These are phyloP conservation scores for Chunga burmeisteri DNA, from an alignment of 2,113 vertebrate species.

Conservation along the genomic window DNA sequence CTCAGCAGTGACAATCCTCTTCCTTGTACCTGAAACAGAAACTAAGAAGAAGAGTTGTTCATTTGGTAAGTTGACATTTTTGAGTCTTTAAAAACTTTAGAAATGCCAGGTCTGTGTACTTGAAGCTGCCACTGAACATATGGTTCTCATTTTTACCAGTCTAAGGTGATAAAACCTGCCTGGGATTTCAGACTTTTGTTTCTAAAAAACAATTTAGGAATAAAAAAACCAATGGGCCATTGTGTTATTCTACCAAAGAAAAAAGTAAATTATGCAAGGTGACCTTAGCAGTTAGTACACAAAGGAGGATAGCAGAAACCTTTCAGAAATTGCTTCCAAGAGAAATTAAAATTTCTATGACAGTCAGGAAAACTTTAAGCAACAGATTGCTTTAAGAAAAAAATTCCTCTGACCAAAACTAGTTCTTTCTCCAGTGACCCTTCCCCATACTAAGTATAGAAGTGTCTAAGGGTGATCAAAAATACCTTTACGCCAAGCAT, in stretches of 20 bases:
- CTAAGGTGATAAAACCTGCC: neutral
- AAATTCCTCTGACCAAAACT: neutral
- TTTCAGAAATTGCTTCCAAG: neutral
- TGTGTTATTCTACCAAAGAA: neutral
- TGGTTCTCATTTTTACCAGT: constrained; percentile 1
- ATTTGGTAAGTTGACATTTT: neutral
- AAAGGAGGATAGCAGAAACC: neutral
- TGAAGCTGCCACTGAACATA: neutral
- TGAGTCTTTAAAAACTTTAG: neutral
- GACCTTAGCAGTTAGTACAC: neutral
- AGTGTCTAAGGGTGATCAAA: neutral
- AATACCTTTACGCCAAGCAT: neutral
- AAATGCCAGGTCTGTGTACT: neutral
- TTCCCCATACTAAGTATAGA: neutral
- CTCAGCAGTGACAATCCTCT: neutral
- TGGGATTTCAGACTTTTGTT: constrained; percentile 7
- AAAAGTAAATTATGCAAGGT: neutral
- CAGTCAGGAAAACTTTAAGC: neutral
- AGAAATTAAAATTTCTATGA: neutral
- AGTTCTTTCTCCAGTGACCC: neutral
- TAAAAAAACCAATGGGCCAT: neutral
- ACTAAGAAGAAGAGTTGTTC: neutral
- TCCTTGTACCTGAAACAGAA: neutral
- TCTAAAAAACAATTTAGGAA: neutral
- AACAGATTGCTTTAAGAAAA: neutral